These are phyloP conservation scores for Caenorhabditis inopinata DNA, from an alignment of 1,140 invertebrate genomes.

Conservation along the genomic window DNA sequence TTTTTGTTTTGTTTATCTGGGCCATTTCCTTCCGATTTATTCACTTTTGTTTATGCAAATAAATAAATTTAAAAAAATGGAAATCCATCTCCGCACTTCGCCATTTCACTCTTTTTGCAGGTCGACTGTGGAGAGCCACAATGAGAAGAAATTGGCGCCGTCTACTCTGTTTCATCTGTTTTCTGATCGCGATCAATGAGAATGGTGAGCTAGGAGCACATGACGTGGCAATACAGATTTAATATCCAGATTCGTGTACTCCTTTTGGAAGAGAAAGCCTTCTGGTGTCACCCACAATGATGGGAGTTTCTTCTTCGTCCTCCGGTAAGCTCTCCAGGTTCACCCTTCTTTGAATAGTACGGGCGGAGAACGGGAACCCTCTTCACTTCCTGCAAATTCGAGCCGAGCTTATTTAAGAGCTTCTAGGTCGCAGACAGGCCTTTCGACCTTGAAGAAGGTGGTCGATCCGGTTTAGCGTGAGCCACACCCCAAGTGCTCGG, in stretches of 20 bases:
- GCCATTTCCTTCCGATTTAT: background rate
- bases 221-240: background rate
- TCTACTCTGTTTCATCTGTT: background rate
- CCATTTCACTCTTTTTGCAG: too few species aligned
- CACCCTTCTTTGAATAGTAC: too few species aligned
- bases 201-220: background rate
- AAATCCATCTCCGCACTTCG: too few species aligned
- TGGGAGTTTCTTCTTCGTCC: constrained; percentile 17
- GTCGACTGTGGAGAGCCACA: background rate
- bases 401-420: too few species aligned
- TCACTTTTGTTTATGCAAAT: background rate
- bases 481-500: too few species aligned
- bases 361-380: too few species aligned
- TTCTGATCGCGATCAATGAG: background rate
- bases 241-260: constrained; percentile 9
- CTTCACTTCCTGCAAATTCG: too few species aligned
- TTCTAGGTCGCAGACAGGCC: too few species aligned
- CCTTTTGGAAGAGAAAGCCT: constrained; percentile 33
- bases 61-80: too few species aligned
- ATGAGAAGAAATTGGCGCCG: background rate
- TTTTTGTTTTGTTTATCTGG: background rate
- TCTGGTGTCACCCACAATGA: background rate
- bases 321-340: background rate
- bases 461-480: too few species aligned
- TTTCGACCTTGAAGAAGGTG: too few species aligned